phyloP scores from a whole-genome alignment of 2,797 vertebrate genomes.

The Myiotriccus ornatus region DNA sequence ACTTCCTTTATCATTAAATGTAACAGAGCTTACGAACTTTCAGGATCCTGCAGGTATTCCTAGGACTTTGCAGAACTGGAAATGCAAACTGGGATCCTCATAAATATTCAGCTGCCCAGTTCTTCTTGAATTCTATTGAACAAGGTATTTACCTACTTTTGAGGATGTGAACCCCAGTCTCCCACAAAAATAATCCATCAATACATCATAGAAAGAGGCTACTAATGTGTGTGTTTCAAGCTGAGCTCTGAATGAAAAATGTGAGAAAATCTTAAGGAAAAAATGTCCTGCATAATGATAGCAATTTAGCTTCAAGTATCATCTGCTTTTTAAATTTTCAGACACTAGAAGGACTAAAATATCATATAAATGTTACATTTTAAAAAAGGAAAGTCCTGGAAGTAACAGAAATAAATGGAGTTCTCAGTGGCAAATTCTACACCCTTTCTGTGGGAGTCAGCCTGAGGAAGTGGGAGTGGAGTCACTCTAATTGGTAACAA shows the following conservation, averaged over 20 bases:
- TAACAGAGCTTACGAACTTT: not conserved
- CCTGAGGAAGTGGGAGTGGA: conserved; percentile 6
- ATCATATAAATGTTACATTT: conserved; percentile 33
- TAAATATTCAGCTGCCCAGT: not conserved
- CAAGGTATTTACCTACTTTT: not conserved
- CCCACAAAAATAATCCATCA: not conserved
- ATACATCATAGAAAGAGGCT: not conserved
- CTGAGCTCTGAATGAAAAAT: not conserved
- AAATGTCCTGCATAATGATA: not conserved
- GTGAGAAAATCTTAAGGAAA: not conserved
- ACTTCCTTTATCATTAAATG: not conserved
- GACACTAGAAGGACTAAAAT: conserved; percentile 55
- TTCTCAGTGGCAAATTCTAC: conserved; percentile 32
- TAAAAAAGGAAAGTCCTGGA: conserved; percentile 36
- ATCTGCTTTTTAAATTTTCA: conserved; percentile 47
- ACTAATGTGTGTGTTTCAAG: not conserved
- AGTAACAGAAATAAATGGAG: conserved; percentile 24
- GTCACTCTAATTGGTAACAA: conserved; percentile 31
- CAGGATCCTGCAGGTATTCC: not conserved
- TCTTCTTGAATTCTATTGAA: not conserved
- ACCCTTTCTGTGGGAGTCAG: conserved; percentile 26
- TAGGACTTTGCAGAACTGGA: not conserved
- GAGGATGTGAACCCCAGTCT: not conserved
- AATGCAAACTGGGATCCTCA: not conserved
- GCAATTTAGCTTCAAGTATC: conserved; percentile 32